These are phyloP conservation scores for Pituophis catenifer DNA, from an alignment of 2,113 vertebrate species.

Conservation along the genomic window DNA sequence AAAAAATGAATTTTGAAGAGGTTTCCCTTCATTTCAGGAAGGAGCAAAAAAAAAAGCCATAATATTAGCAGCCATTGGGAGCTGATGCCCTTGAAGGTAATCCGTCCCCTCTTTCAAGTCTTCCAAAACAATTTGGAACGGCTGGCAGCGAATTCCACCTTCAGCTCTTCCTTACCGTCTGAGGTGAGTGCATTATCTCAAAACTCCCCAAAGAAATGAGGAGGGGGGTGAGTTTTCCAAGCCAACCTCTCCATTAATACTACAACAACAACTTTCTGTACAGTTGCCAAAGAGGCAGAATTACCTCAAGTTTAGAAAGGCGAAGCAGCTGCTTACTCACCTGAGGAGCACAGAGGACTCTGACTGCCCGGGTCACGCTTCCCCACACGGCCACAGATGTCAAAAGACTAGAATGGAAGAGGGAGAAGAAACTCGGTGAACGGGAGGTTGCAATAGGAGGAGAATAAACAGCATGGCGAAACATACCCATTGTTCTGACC, in stretches of 20 bases:
- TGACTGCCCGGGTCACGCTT: slow-evolving; percentile 84
- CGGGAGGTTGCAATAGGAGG: background rate
- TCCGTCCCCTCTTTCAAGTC: background rate
- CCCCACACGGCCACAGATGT: slow-evolving; percentile 91
- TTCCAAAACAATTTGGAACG: background rate
- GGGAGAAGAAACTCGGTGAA: background rate
- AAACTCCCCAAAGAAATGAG: background rate
- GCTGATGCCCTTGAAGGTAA: background rate
- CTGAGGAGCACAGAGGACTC: slow-evolving; percentile 88
- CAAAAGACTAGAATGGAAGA: slow-evolving; percentile 82
- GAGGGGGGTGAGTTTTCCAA: background rate
- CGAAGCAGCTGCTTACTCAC: slow-evolving; percentile 64
- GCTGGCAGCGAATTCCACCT: background rate
- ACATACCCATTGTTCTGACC: too few species aligned
- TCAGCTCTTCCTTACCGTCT: background rate
- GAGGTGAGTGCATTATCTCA: background rate
- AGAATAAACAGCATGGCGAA: background rate
- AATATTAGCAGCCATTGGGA: background rate
- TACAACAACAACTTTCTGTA: background rate
- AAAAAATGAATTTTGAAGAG: background rate
- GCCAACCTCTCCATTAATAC: background rate
- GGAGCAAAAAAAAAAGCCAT: background rate
- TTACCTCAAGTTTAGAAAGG: background rate
- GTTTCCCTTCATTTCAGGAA: background rate
- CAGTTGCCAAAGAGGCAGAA: background rate